Conservation (phyloP, 1,140 invertebrate species). For the Camponotus vicinus region DNA sequence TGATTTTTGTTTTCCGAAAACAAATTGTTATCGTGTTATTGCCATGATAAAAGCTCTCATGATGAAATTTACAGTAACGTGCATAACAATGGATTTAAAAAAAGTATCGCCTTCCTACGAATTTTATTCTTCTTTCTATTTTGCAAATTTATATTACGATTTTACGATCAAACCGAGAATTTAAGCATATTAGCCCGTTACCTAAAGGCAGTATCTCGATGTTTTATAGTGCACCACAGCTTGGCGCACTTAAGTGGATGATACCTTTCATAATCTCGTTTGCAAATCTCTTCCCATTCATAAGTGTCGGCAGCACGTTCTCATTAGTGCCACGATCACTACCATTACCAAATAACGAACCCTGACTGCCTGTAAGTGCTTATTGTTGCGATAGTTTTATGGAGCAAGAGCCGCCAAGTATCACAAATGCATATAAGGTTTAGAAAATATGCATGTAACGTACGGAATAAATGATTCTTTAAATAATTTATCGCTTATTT, state of each 20-base stretch:
- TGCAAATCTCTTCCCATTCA: conserved; percentile 16
- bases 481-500: not conserved
- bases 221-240: not conserved
- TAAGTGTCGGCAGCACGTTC: conserved; percentile 29
- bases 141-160: not conserved
- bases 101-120: not conserved
- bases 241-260: conserved; percentile 18
- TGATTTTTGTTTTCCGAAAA: not conserved
- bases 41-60: not conserved
- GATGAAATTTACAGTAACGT: not conserved
- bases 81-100: not conserved
- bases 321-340: conserved; percentile 17
- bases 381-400: not conserved
- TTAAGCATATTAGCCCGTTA: not conserved
- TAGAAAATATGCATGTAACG: not conserved
- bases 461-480: not conserved
- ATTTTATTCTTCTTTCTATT: not conserved
- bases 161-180: not conserved
- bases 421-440: not conserved
- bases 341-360: not conserved
- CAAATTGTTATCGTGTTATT: not conserved
- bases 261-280: conserved; percentile 32
- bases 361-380: not conserved
- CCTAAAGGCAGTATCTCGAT: not conserved
- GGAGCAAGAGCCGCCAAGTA: not conserved